Base-by-base conservation (phyloP, 1,140 invertebrate species). In the Zaprionus camerounensis region DNA sequence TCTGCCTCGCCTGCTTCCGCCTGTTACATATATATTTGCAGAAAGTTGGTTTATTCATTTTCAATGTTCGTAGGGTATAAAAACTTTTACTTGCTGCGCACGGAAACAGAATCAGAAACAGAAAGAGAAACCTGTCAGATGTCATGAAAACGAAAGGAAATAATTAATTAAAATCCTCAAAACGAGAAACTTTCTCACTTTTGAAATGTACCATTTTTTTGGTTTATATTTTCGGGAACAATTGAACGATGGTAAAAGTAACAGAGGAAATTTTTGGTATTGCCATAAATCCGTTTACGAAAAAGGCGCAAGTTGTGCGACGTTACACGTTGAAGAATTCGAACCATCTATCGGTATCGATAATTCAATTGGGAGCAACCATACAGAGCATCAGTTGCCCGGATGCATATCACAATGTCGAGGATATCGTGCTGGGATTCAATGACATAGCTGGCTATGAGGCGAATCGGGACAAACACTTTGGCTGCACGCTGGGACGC, bases 401-500 rank as follows among this genome's bases (percentile, higher is more conserved):
- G 1, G 96, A 97, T 91, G 95, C 94, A 71, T 92, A 95, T 82
- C 96, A 96, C 4, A 91, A 94, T 15, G 28, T 94, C 4, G 94
- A 93, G 6, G 97, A 98, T 88, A 94, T 98, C 11, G 95, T 95
- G 0, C 93, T 97, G 4, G 97, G 97, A 26, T 97, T 96, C 90
- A 96, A 97, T 81, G 94, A 95, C 85, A 93, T 97, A 5, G 92
- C 95, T 77, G 95, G 96, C 76, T 91, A 90, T 51, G 61, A 15
- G 2, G 71, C 78, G 46, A 17, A 86, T 44, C 93, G 94, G 7
- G 95, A 95, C 57, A 95, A 95, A 0, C 97, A 98, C 81, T 96
- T 99, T 83, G 98, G 98, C 6, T 96, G 96, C 0, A 96, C 97
- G 0, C 93, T 99, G 31, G 98, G 98, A 2, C 93, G 98, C 72